Percentiles rank a stretch among this genome's conserved stretches.
Conservation (phyloP, 2,113 vertebrate genomes). For the Empidonax traillii region DNA sequence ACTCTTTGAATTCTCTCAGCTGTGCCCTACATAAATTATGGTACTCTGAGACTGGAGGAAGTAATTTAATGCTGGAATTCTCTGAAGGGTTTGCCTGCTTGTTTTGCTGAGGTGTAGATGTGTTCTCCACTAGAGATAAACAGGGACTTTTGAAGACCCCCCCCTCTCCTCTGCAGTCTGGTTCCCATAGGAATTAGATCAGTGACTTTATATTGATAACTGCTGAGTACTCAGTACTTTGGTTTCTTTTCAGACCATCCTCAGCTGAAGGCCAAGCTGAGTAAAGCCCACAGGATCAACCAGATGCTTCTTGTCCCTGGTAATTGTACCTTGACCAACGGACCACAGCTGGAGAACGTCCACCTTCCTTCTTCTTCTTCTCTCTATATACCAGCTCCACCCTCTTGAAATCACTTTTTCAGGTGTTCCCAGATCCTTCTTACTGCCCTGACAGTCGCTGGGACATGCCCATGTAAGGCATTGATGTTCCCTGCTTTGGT, state of each 20-base stretch:
- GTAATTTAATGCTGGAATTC: slow-evolving; percentile 42
- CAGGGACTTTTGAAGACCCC: background rate
- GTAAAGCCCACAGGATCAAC: background rate
- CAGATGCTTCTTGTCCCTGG: background rate
- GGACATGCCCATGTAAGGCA: accelerated
- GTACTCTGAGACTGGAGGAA: slow-evolving; percentile 8
- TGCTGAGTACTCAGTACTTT: background rate
- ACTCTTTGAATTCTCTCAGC: slow-evolving; percentile 33
- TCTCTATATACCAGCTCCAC: background rate
- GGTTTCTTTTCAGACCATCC: background rate
- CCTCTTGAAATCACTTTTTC: background rate
- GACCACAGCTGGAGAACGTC: background rate
- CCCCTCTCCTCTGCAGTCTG: background rate
- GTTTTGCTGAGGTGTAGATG: background rate
- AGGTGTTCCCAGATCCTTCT: background rate
- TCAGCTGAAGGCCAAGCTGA: background rate
- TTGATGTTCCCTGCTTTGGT: background rate
- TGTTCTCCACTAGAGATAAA: background rate
- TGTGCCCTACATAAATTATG: slow-evolving; percentile 33
- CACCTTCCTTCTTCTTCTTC: background rate
- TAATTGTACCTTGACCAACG: background rate
- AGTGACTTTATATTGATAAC: background rate
- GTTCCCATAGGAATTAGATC: background rate
- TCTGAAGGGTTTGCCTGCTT: background rate
- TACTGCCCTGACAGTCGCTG: accelerated